Evolutionary conservation across 2,113 vertebrate species (phyloP).

Genomic region (Dunckerocampus dactyliophorus): DNA sequence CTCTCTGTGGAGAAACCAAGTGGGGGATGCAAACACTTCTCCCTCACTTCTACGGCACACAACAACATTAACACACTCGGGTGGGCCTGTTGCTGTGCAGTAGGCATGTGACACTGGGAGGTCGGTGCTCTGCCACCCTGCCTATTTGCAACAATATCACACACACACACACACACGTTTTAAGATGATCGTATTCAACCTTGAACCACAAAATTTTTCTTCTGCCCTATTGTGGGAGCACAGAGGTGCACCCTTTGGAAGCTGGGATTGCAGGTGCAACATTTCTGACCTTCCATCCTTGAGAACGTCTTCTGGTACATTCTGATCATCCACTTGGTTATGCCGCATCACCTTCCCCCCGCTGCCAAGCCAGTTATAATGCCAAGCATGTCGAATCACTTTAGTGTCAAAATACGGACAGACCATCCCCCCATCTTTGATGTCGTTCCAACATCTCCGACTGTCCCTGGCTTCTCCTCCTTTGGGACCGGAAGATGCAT

Average conservation of each 20-base stretch:
- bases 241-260: conserved; percentile 5
- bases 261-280: conserved; percentile 68
- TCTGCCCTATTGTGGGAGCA: conserved; percentile 41
- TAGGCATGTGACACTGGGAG: conserved; percentile 55
- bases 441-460: conserved; percentile 1
- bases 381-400: conserved; percentile 73
- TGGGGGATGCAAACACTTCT: conserved; percentile 49
- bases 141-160: neutral
- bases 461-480: conserved; percentile 9
- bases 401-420: conserved; percentile 69
- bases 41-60: conserved; percentile 33
- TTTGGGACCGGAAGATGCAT: neutral
- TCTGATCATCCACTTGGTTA: conserved; percentile 69
- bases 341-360: conserved; percentile 37
- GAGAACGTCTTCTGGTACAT: conserved; percentile 77
- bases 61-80: conserved; percentile 62
- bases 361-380: conserved; percentile 46
- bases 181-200: conserved; percentile 8
- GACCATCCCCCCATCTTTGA: conserved; percentile 9
- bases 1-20: conserved; percentile 45
- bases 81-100: conserved; percentile 55
- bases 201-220: conserved; percentile 11
- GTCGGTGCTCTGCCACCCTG: conserved; percentile 22
- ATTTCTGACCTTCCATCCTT: conserved; percentile 76
- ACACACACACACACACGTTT: conserved; percentile 1